Evolutionary conservation across 2,797 vertebrate genomes (phyloP).

Genomic region (Parotocinclus haroldoi): DNA sequence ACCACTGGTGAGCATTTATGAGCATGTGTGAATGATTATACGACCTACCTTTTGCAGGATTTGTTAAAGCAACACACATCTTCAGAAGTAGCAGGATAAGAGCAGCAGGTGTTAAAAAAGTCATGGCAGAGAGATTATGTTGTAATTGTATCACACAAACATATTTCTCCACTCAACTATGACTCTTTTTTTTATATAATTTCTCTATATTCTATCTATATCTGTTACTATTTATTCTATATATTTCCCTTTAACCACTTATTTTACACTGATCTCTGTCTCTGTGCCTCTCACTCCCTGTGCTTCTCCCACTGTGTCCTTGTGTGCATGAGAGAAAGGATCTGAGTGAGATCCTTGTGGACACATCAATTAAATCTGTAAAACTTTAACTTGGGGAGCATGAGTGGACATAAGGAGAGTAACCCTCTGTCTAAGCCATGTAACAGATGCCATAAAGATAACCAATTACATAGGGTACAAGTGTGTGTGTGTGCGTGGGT

Average conservation of each 20-base stretch:
- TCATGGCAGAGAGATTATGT: conserved; percentile 11
- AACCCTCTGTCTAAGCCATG: conserved; percentile 16
- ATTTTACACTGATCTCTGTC: neutral
- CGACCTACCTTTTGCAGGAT: conserved; percentile 36
- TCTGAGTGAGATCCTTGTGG: conserved; percentile 53
- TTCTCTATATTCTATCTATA: neutral
- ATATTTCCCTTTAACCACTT: no score
- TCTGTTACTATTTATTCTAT: no score
- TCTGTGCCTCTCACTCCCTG: no score
- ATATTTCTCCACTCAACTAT: neutral
- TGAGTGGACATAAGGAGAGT: conserved; percentile 45
- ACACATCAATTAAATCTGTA: conserved; percentile 68
- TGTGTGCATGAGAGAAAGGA: conserved; percentile 7
- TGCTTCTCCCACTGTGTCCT: conserved; percentile 8
- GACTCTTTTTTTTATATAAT: neutral
- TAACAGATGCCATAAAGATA: conserved; percentile 28
- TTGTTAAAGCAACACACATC: conserved; percentile 23
- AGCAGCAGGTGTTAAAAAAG: conserved; percentile 7
- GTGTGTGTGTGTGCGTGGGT: neutral
- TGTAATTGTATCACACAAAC: neutral
- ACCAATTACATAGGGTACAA: conserved; percentile 13
- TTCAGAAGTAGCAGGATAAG: conserved; percentile 30
- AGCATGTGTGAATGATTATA: neutral
- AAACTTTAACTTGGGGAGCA: conserved; percentile 66
- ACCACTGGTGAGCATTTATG: neutral